Percentiles rank a stretch among this genome's conserved stretches.
Evolutionary conservation across 2,797 vertebrate genomes (phyloP).

Genomic region (Enteromius trimaculatus): DNA sequence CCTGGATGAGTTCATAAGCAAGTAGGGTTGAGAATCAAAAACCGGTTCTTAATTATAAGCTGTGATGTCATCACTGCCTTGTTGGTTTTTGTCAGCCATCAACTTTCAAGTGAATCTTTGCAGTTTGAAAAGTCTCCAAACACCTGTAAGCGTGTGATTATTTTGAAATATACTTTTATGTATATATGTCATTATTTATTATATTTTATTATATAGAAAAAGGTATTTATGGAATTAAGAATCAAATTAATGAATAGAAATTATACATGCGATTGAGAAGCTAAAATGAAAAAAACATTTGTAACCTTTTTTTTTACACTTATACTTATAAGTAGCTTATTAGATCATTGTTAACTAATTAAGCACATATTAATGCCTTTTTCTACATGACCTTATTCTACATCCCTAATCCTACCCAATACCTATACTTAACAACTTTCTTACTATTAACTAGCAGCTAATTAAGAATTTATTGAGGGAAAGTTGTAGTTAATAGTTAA

Average conservation of each 20-base stretch:
- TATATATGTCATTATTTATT: not conserved
- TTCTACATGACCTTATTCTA: too few relatives aligned
- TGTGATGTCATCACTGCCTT: not conserved
- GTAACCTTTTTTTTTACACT: too few relatives aligned
- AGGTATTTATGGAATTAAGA: too few relatives aligned
- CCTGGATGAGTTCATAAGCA: not conserved
- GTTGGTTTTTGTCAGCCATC: not conserved
- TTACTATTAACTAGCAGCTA: too few relatives aligned
- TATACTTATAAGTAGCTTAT: too few relatives aligned
- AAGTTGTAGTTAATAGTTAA: too few relatives aligned
- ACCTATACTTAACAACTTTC: too few relatives aligned
- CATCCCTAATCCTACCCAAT: too few relatives aligned
- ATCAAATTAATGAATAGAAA: not conserved
- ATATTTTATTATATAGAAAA: not conserved
- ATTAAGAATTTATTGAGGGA: too few relatives aligned
- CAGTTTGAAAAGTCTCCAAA: not conserved
- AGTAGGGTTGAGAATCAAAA: not conserved
- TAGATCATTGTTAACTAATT: too few relatives aligned
- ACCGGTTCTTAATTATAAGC: not conserved
- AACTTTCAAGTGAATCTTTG: not conserved
- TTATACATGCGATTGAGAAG: not conserved
- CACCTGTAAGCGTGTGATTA: not conserved
- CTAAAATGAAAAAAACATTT: not conserved
- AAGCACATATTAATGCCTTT: too few relatives aligned
- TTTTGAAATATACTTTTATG: not conserved